Base-by-base conservation (phyloP, 2,888 invertebrate species). In the Cantharis rufa region DNA sequence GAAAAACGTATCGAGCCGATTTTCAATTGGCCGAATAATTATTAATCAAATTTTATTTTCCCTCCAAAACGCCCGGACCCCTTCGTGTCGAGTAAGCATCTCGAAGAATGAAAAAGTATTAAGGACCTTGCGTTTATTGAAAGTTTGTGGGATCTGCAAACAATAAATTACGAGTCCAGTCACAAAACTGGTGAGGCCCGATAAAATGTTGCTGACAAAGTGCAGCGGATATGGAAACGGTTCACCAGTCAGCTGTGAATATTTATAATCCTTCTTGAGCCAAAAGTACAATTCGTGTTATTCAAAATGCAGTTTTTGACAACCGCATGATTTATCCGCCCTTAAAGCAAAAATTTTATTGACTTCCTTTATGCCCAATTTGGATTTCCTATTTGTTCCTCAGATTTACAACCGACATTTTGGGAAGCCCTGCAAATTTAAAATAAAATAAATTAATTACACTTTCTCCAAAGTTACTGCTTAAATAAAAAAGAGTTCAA, bases 201-300 rank as follows among this genome's bases (percentile, higher is more conserved):
- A 77, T 77, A 77, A 74, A 77, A 77, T 77, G 74, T 77, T 77
- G 77, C 77, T 78, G 75, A 78, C 74, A 78, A 75, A 78, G 71
- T 75, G 77, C 77, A 78, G 64, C 77, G 77, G 75, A 78, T 78
- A 72, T 72, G 69, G 74, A 75, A 75, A 74, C 69, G 69, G 71
- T 78, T 71, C 74, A 70, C 64, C 74, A 71, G 70, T 73, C 72
- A 61, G 70, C 72, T 75, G 74, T 75, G 77, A 78, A 78, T 78
- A 78, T 78, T 78, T 78, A 78, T 75, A 74, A 78, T 71, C 70
- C 69, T 15, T 64, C 64, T 24, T 64, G 72, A 75, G 77, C 77
- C 77, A 78, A 78, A 78, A 75, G 72, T 68, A 62, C 73, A 66
- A 71, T 70, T 70, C 75, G 28, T 72, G 64, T 70, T 77, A 73